Evolutionary conservation across 2,113 vertebrate genomes (phyloP).

Genomic region (Anguilla japonica): DNA sequence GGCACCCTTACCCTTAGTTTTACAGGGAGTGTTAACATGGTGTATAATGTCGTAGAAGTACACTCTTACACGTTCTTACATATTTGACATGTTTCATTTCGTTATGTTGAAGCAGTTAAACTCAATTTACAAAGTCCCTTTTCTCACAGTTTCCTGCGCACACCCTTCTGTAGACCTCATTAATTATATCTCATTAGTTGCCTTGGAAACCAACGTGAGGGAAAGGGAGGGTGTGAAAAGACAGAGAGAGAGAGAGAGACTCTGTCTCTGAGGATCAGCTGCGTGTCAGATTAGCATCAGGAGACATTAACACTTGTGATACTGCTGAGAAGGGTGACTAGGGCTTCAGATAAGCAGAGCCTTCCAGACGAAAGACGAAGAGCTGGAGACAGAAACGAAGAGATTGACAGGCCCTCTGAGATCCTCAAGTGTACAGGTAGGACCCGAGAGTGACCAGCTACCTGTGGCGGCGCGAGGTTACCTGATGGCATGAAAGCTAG

Average conservation of each 20-base stretch:
- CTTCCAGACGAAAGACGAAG: neutral
- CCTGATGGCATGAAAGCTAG: neutral
- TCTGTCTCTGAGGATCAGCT: conserved; percentile 44
- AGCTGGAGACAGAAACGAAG: neutral
- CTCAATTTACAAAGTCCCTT: conserved; percentile 6
- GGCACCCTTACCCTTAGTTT: conserved; percentile 43
- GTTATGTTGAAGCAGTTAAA: neutral
- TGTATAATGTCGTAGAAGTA: conserved; percentile 39
- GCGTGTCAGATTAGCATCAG: conserved; percentile 74
- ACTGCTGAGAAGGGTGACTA: conserved; percentile 35
- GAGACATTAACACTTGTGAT: conserved; percentile 71
- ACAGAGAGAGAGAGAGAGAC: neutral
- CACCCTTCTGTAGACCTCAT: conserved; percentile 35
- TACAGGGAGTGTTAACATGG: conserved; percentile 41
- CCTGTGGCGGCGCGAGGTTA: neutral
- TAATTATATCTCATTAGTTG: conserved; percentile 51
- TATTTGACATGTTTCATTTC: conserved; percentile 6
- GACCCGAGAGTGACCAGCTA: neutral
- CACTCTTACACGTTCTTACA: neutral
- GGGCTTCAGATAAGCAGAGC: conserved; percentile 1
- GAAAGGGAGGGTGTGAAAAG: conserved; percentile 45
- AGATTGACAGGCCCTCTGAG: neutral
- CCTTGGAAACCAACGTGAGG: conserved; percentile 47
- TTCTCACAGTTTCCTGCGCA: conserved; percentile 3
- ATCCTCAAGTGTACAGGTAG: neutral